These are phyloP conservation scores for Tamias sibiricus DNA, from an alignment of 2,113 vertebrate species.

Conservation along the genomic window DNA sequence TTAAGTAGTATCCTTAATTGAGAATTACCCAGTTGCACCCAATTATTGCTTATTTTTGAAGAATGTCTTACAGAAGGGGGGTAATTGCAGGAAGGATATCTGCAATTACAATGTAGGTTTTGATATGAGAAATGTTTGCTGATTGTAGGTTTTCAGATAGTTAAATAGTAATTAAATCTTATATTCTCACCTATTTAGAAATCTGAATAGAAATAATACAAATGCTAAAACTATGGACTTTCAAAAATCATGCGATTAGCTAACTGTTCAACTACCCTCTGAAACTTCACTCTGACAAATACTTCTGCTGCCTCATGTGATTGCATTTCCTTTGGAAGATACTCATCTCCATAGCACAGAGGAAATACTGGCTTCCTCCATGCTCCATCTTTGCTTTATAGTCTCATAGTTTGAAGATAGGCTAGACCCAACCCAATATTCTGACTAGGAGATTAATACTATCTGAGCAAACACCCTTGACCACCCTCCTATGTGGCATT, in stretches of 20 bases:
- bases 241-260: not conserved
- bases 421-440: not conserved
- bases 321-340: not conserved
- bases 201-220: conserved; percentile 16
- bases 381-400: not conserved
- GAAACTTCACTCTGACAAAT: not conserved
- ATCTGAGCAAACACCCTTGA: not conserved
- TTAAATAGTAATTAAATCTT: conserved; percentile 30
- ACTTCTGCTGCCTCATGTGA: not conserved
- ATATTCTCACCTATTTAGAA: conserved; percentile 19
- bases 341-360: not conserved
- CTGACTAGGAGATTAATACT: not conserved
- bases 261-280: not conserved
- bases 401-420: not conserved
- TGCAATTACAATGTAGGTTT: conserved; percentile 24
- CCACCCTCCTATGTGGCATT: not conserved
- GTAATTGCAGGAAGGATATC: conserved; percentile 21
- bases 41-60: conserved; percentile 64
- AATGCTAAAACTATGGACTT: not conserved
- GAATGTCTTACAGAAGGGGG: not conserved
- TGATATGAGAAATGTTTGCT: conserved; percentile 30
- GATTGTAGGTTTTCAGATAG: conserved; percentile 40
- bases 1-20: conserved; percentile 24
- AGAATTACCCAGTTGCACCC: conserved; percentile 35
- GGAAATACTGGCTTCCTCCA: not conserved